Base-by-base conservation (phyloP, 2,113 vertebrate species). In the Pungitius pungitius region DNA sequence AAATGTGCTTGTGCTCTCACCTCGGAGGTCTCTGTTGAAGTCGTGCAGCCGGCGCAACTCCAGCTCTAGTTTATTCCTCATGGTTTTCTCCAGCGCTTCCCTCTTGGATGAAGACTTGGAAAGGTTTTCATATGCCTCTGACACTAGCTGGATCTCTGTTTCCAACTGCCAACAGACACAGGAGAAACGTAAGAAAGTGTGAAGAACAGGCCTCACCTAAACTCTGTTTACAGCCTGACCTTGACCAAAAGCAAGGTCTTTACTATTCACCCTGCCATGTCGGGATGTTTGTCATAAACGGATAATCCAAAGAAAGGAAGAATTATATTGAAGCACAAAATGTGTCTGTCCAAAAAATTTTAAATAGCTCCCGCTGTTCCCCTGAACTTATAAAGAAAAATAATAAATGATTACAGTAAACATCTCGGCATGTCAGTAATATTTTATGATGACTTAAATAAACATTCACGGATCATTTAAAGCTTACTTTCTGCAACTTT, bases 1-100 rank as follows among this genome's bases (percentile, higher is more conserved):
- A 58, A 2, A 33, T 58, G 56, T 58, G 33, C 9, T 2, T 20
- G 17, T 17, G 24, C 18, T 59, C 86, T 93, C 87, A 99, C 98
- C 98, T 96, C 97, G 89, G 20, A 99, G 93, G 86, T 99, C 98
- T 40, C 97, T 93, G 93, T 99, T 99, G 93, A 99, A 99, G 92
- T 99, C 98, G 17, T 99, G 97, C 81, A 99, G 94, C 59, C 98
- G 94, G 3, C 98, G 95, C 81, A 99, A 96, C 89, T 99, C 97
- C 58, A 97, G 94, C 91, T 99, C 98, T 71, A 99, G 92, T 84
- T 99, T 99, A 90, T 96, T 98, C 84, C 97, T 96, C 98, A 99
- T 99, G 64, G 98, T 96, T 86, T 99, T 99, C 89, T 99, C 98
- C 90, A 99, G 91, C 33, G 95, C 85, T 73, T 99, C 98, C 79